Evolutionary conservation across 2,888 invertebrate species (phyloP).

Genomic region (Nemotelus pantherinus): DNA sequence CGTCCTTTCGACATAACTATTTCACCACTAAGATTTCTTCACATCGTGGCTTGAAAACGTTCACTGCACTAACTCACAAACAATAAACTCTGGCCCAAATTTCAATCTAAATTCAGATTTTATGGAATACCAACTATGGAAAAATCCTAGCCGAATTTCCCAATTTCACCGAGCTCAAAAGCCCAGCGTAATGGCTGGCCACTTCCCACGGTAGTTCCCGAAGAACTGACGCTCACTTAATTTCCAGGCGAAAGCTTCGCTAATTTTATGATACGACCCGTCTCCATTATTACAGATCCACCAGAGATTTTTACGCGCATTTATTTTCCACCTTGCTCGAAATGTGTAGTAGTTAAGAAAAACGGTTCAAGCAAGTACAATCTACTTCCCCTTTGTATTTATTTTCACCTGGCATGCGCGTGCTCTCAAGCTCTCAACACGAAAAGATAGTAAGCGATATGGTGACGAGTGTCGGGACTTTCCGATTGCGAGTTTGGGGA

Average conservation of each 20-base stretch:
- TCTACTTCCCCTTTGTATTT: too few relatives aligned
- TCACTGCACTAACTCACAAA: slow-evolving; percentile 23
- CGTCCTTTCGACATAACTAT: slow-evolving; percentile 22
- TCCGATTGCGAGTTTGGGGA: too few relatives aligned
- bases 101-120: background rate
- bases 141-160: background rate
- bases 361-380: too few relatives aligned
- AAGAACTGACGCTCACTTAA: slow-evolving; percentile 22
- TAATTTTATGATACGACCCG: slow-evolving; percentile 2
- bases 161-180: background rate
- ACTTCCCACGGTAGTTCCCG: slow-evolving; percentile 38
- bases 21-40: background rate
- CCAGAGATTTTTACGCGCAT: slow-evolving; percentile 27
- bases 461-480: too few relatives aligned
- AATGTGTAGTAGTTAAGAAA: background rate
- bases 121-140: background rate
- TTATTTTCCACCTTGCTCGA: slow-evolving; percentile 8
- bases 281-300: background rate
- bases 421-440: too few relatives aligned
- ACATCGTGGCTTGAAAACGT: slow-evolving; percentile 19
- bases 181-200: slow-evolving; percentile 29
- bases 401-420: too few relatives aligned
- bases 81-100: background rate
- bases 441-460: too few relatives aligned
- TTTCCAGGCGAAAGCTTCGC: slow-evolving; percentile 19